Evolutionary conservation across 2,113 vertebrate genomes (phyloP), one percentile per base, ranked within the genome.

Genomic region (Zingel zingel): DNA sequence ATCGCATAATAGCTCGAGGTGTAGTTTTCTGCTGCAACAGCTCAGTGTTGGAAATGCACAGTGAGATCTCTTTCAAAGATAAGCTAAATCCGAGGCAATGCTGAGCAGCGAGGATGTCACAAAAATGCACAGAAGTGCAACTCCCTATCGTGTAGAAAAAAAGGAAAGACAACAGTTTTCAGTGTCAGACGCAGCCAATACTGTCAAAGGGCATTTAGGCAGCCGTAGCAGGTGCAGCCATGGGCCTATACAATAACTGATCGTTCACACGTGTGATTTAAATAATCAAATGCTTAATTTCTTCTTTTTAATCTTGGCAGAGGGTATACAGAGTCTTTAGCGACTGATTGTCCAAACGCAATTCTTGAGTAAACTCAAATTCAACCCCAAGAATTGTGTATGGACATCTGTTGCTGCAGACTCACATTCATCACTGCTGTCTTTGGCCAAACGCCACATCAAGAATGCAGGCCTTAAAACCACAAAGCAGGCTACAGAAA

Each of bases 331-430:
- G 96, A 96, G 96, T 96, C 96, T 93, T 95, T 95, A 95, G 97
- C 97, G 95, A 88, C 94, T 99, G 98, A 99, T 99, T 99, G 98
- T 99, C 98, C 98, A 99, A 99, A 99, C 98, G 98, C 98, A 99
- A 99, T 99, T 99, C 98, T 99, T 99, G 98, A 97, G 95, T 96
- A 94, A 96, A 96, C 96, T 95, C 93, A 94, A 95, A 95, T 91
- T 89, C 94, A 96, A 51, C 89, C 95, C 96, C 98, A 97, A 99
- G 98, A 99, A 99, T 99, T 99, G 98, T 99, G 98, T 95, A 96
- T 99, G 98, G 98, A 99, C 98, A 99, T 99, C 98, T 98, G 98
- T 99, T 97, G 98, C 96, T 97, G 96, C 97, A 96, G 94, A 95
- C 97, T 96, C 95, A 83, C 81, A 89, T 78, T 93, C 95, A 89